Evolutionary conservation across 1,140 invertebrate species (phyloP).

Genomic region (Drosophila nikananu): DNA sequence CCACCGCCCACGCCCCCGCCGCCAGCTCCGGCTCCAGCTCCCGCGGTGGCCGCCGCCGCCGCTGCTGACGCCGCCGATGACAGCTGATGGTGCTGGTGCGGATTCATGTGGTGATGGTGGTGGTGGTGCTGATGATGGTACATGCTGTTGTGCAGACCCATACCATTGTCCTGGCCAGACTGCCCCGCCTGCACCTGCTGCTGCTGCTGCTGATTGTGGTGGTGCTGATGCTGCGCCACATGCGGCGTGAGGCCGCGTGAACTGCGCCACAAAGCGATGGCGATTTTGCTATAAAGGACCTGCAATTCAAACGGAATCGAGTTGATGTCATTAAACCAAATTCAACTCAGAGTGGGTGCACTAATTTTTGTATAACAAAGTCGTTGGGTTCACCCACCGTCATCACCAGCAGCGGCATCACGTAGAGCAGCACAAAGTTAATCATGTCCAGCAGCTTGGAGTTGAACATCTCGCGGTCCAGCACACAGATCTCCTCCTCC

Average conservation of each 20-base stretch:
- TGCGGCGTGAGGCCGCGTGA: constrained; percentile 87
- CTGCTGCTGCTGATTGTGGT: constrained; percentile 53
- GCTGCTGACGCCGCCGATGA: constrained; percentile 26
- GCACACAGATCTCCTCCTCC: constrained; percentile 90
- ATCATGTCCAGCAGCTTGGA: constrained; percentile 91
- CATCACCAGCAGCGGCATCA: constrained; percentile 91
- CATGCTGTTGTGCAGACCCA: constrained; percentile 81
- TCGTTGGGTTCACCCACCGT: constrained; percentile 86
- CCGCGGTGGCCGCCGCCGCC: constrained; percentile 14
- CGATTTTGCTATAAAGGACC: constrained; percentile 91
- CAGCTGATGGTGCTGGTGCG: constrained; percentile 62
- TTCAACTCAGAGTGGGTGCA: background rate
- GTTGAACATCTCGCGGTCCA: constrained; percentile 90
- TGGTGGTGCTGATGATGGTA: constrained; percentile 76
- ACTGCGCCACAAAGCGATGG: constrained; percentile 90
- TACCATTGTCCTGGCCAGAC: constrained; percentile 64
- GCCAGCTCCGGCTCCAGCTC: constrained; percentile 5
- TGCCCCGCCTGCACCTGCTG: constrained; percentile 50
- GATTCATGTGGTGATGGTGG: constrained; percentile 49
- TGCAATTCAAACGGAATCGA: constrained; percentile 66
- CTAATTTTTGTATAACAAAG: background rate
- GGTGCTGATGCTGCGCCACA: constrained; percentile 69
- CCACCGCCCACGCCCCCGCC: background rate
- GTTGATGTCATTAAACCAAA: constrained; percentile 16
- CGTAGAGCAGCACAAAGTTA: constrained; percentile 91